Evolutionary conservation across 1,140 invertebrate species (phyloP), one percentile per base, ranked within the genome.

Genomic region (Camponotus pennsylvanicus): DNA sequence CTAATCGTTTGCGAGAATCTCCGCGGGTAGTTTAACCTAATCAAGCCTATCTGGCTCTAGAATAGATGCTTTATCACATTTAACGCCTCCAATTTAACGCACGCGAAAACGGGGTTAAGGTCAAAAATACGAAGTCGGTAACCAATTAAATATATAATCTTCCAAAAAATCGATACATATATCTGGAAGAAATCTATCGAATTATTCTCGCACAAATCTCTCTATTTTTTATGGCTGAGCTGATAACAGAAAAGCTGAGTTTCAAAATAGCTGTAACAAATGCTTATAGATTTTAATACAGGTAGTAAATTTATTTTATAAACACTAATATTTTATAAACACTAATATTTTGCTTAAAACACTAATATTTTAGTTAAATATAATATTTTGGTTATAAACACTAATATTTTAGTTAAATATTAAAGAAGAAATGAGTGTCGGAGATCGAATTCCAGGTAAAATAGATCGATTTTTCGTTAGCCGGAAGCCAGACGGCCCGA

Each of bases 401-500:
- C 9, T 32, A 34, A 73, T 61, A 61, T 73, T 83, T 75, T 61
- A 27, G 18, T 15, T 21, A 34, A n/a, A 75, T 49, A 27, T 49
- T 34, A 34, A 40, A 61, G 18, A 40, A 61, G 18, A 73, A 59
- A 8, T 4, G 2, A 45, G 6, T 3, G 27, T 57, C 15, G 61
- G 37, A 63, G 52, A 69, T 71, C 67, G 13, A 73, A 77, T 83
- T 71, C 63, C 15, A 9, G 21, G 40, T 63, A 76, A 86, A 86
- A 86, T 55, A 69, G 75, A 90, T 90, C 89, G 89, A 90, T 90
- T 90, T 90, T 80, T 85, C 85, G 78, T 61, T 76, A 27, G 75
- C 21, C 37, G 63, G 76, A 82, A 75, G 37, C 61, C 85, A 85
- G 79, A 86, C 88, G 75, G 57, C 15, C 34, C 66, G 79, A 70